Evolutionary conservation across 2,113 vertebrate genomes (phyloP).

Genomic region (Agapornis roseicollis): DNA sequence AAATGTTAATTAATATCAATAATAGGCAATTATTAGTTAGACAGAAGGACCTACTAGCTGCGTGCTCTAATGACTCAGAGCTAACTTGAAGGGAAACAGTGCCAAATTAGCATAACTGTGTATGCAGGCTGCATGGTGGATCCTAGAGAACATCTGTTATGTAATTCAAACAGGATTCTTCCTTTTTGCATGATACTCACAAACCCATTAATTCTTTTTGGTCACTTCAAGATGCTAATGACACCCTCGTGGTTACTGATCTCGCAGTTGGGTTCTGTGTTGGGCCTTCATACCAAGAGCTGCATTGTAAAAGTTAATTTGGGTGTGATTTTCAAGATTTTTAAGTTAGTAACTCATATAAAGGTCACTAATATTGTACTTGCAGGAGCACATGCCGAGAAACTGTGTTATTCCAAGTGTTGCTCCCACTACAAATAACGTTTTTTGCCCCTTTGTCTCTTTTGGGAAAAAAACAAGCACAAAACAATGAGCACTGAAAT

Average conservation of each 20-base stretch:
- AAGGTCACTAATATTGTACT: not conserved
- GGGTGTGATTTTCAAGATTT: constrained; percentile 23
- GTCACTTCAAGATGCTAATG: constrained; percentile 89
- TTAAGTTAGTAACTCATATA: not conserved
- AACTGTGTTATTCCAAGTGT: not conserved
- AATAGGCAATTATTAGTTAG: constrained; percentile 99
- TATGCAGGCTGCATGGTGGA: constrained; percentile 88
- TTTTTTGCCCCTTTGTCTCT: not conserved
- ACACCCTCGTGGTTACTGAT: constrained; percentile 83
- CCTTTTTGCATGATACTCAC: constrained; percentile 88
- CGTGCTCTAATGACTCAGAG: constrained; percentile 95
- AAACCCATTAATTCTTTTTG: constrained; percentile 94
- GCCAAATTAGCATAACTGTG: constrained; percentile 98
- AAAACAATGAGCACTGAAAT: not conserved
- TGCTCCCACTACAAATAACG: not conserved
- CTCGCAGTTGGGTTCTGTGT: constrained; percentile 82
- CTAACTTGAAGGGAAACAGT: constrained; percentile 92
- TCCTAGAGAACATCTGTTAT: constrained; percentile 99
- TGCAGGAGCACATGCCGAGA: not conserved
- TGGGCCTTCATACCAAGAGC: constrained; percentile 31
- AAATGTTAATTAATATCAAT: constrained; percentile 99
- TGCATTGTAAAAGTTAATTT: constrained; percentile 59
- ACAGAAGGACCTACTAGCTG: constrained; percentile 98
- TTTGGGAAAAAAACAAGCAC: not conserved
- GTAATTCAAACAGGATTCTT: constrained; percentile 98